Evolutionary conservation across 64 coral and sea anemone species (phyloP).

Genomic region (Porites australiensis): DNA sequence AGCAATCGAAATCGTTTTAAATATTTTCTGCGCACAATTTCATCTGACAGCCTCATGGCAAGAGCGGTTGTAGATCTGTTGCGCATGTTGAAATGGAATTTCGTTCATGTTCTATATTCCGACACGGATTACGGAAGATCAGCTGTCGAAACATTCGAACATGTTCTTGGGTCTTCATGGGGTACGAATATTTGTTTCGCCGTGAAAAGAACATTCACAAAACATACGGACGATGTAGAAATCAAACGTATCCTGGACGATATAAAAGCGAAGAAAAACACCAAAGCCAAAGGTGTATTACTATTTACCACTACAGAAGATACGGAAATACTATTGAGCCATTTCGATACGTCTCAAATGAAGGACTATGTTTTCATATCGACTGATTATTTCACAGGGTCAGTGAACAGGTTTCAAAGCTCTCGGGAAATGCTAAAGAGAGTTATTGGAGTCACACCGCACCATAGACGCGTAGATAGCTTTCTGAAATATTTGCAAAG

Average conservation of each 20-base stretch:
- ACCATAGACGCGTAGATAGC: not conserved
- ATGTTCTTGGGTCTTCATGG: conserved; percentile 35
- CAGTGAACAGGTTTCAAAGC: conserved; percentile 40
- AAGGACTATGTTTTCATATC: conserved; percentile 87
- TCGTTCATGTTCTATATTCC: conserved; percentile 82
- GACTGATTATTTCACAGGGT: conserved; percentile 67
- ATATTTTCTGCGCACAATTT: conserved; percentile 87
- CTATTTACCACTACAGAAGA: conserved; percentile 87
- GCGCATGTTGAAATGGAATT: conserved; percentile 77
- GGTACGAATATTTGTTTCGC: conserved; percentile 76
- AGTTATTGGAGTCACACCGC: conserved; percentile 71
- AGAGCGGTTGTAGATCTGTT: conserved; percentile 85
- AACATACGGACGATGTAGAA: conserved; percentile 53
- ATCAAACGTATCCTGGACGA: conserved; percentile 49
- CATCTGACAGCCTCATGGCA: conserved; percentile 77
- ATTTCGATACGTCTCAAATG: conserved; percentile 64
- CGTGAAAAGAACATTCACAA: conserved; percentile 64
- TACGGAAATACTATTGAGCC: conserved; percentile 64
- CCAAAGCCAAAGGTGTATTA: conserved; percentile 64
- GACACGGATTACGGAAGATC: conserved; percentile 95
- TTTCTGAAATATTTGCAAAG: not conserved
- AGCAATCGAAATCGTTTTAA: conserved; percentile 88
- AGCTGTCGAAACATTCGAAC: conserved; percentile 80
- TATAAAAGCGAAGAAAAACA: conserved; percentile 36
- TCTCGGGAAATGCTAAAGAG: conserved; percentile 75